Percentiles rank a stretch among this genome's conserved stretches.
phyloP scores from a whole-genome alignment of 2,888 invertebrate species.

The Baccha elongata region DNA sequence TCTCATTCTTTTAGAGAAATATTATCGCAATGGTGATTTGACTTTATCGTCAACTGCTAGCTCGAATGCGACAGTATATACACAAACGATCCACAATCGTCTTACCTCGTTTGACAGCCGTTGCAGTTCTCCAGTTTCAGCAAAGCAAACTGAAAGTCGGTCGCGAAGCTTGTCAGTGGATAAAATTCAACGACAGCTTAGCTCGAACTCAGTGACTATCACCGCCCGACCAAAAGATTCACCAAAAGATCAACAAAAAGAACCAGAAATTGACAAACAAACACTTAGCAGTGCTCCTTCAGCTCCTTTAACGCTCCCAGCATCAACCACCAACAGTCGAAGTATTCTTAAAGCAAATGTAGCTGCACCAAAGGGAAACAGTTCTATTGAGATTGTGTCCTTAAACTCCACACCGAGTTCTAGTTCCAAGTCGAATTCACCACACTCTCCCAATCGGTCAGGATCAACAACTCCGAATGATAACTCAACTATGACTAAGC shows the following conservation, averaged over 20 bases:
- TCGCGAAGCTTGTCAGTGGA: constrained; percentile 79
- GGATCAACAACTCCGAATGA: constrained; percentile 51
- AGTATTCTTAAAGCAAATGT: constrained; percentile 81
- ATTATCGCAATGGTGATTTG: constrained; percentile 91
- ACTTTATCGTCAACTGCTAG: constrained; percentile 89
- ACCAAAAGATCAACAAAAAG: constrained; percentile 74
- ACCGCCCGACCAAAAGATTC: constrained; percentile 79
- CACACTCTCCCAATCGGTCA: constrained; percentile 42
- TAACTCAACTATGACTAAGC: constrained; percentile 77
- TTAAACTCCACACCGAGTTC: constrained; percentile 71
- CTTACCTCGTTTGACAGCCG: constrained; percentile 89
- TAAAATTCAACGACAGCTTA: constrained; percentile 80
- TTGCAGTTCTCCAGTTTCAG: constrained; percentile 74
- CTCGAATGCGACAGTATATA: constrained; percentile 89
- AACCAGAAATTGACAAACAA: constrained; percentile 50
- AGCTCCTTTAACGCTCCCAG: constrained; percentile 64
- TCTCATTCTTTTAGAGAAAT: constrained; percentile 91
- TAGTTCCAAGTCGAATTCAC: constrained; percentile 53
- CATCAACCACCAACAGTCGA: constrained; percentile 76
- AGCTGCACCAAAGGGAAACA: constrained; percentile 68
- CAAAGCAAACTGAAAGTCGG: constrained; percentile 57
- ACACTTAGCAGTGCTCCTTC: constrained; percentile 49
- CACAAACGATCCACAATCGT: constrained; percentile 91
- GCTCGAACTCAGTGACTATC: constrained; percentile 81
- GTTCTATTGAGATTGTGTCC: constrained; percentile 79